Evolutionary conservation across 2,888 invertebrate genomes (phyloP), one percentile per base, ranked within the genome.

Genomic region (Lithodes maja): DNA sequence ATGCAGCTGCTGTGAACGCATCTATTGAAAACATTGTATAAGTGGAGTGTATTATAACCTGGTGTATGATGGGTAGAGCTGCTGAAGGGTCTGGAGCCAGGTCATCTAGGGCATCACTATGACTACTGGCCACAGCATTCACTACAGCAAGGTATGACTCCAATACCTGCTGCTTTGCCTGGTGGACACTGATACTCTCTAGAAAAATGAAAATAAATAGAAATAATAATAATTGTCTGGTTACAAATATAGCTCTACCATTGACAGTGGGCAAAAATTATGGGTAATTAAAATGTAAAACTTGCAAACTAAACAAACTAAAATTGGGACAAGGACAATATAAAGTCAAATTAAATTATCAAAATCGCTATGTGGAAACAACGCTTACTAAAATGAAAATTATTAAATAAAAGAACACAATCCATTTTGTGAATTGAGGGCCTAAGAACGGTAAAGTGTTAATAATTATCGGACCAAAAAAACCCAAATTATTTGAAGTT

Each of bases 61-160:
- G 86, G 33, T 83, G 86, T 50, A 90, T 90, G 17, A 90, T 90
- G 49, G 90, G 90, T 12, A 90, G 77, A 15, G 83, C 87, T 53
- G 83, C 74, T 5, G 90, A 87, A 79, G 86, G 74, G n/a, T 90
- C 90, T n/a, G 85, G 61, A 3, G 86, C 86, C 17, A 87, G 90
- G 53, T 90, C 86, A 52, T 90, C 90, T 9, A 90, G 53, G 74
- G 86, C 50, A 49, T 90, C 90, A 74, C 80, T 83, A 5, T 87
- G 71, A 54, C 83, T 90, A 50, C 86, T 90, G 50, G 86, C 86
- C 33, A 90, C 84, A 52, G 90, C 90, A 52, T 90, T 75, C 49
- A 85, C 85, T 3, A 90, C 61, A n/a, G 79, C 74, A 2, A 90
- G 74, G 69, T 86, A 90, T 1, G 90, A 69, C 33, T 86, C 80